Evolutionary conservation across 1,140 invertebrate genomes (phyloP).

Genomic region (Sweltsa coloradensis): DNA sequence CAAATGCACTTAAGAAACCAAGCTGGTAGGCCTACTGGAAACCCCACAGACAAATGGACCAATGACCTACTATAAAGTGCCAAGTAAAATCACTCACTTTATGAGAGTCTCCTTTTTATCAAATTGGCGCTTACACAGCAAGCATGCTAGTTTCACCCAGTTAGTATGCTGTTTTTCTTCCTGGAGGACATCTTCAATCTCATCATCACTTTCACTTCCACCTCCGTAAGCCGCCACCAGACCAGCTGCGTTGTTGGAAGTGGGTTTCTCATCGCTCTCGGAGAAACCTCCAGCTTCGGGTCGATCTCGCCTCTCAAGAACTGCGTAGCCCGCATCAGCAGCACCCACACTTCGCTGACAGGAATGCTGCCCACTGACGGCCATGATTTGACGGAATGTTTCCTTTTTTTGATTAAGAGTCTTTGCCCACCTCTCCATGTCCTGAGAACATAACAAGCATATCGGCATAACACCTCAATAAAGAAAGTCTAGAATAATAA

Average conservation of each 20-base stretch:
- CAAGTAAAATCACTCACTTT: slow-evolving; percentile 29
- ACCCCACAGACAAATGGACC: too few relatives aligned
- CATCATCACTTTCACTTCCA: slow-evolving; percentile 48
- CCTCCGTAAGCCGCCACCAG: slow-evolving; percentile 69
- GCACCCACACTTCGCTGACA: slow-evolving; percentile 38
- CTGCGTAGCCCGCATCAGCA: slow-evolving; percentile 83
- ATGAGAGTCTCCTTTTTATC: slow-evolving; percentile 74
- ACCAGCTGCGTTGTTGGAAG: not conserved
- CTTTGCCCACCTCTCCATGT: slow-evolving; percentile 95
- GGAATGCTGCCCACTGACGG: slow-evolving; percentile 33
- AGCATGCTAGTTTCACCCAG: slow-evolving; percentile 81
- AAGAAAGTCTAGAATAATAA: too few relatives aligned
- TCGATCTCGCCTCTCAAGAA: slow-evolving; percentile 53
- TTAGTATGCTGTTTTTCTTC: slow-evolving; percentile 59
- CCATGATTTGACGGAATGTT: slow-evolving; percentile 51
- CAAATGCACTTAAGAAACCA: too few relatives aligned
- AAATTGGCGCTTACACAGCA: slow-evolving; percentile 92
- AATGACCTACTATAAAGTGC: not conserved
- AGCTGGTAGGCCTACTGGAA: too few relatives aligned
- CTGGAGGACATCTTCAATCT: slow-evolving; percentile 42
- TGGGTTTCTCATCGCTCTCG: not conserved
- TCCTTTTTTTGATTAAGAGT: slow-evolving; percentile 96
- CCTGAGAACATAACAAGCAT: too few relatives aligned
- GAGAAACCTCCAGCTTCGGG: not conserved
- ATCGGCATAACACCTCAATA: too few relatives aligned